These are phyloP conservation scores for Hyles lineata DNA, from an alignment of 2,888 invertebrate genomes.

Conservation along the genomic window DNA sequence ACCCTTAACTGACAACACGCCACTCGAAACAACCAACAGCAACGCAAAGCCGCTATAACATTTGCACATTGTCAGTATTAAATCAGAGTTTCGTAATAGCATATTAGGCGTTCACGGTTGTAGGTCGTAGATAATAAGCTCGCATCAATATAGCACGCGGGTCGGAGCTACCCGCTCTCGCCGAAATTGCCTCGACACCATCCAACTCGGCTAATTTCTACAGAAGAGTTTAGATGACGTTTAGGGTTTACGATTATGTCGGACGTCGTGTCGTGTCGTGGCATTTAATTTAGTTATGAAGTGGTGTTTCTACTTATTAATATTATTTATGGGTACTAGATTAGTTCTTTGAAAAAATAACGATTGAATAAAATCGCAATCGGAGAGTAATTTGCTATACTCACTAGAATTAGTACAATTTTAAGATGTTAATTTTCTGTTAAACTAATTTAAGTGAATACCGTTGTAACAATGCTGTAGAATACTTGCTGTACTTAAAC, in stretches of 20 bases:
- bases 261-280: not conserved
- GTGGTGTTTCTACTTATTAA: too few species aligned
- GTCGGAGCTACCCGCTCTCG: conserved; percentile 34
- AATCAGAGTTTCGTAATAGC: conserved; percentile 43
- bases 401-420: too few species aligned
- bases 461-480: too few species aligned
- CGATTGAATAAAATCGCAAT: too few species aligned
- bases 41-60: conserved; percentile 1
- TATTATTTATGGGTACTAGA: too few species aligned
- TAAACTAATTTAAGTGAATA: too few species aligned
- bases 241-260: conserved; percentile 40
- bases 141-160: conserved; percentile 52
- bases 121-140: conserved; percentile 48
- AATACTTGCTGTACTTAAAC: too few species aligned
- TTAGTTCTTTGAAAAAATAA: too few species aligned
- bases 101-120: conserved; percentile 43
- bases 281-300: conserved; percentile 17
- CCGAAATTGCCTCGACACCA: conserved; percentile 57
- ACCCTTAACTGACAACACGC: too few species aligned
- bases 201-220: conserved; percentile 68
- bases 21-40: not conserved
- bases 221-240: conserved; percentile 45
- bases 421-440: too few species aligned
- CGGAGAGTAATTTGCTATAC: too few species aligned
- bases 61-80: conserved; percentile 20